Evolutionary conservation across 2,797 vertebrate species (phyloP).

Genomic region (Danio choprae): DNA sequence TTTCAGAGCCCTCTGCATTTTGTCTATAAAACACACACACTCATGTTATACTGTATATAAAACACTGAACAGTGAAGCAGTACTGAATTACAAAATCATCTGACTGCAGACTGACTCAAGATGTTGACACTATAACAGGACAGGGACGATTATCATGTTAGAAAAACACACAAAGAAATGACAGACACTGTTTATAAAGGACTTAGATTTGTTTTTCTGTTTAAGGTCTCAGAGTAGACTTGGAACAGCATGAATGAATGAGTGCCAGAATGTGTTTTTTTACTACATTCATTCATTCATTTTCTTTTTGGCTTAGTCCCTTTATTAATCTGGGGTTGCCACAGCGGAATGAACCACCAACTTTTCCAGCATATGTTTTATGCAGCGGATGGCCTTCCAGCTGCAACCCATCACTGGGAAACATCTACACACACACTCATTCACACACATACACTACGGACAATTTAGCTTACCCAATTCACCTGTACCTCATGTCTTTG

Average conservation of each 20-base stretch:
- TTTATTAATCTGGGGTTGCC: too few species aligned
- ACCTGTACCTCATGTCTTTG: too few species aligned
- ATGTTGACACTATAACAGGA: constrained; percentile 17
- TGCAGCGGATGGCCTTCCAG: too few species aligned
- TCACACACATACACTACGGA: too few species aligned
- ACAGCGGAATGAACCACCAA: too few species aligned
- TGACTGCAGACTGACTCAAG: constrained; percentile 6
- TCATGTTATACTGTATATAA: not conserved
- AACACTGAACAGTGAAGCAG: not conserved
- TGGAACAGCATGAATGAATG: not conserved
- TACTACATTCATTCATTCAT: too few species aligned
- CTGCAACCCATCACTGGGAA: too few species aligned
- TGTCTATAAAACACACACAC: constrained; percentile 76
- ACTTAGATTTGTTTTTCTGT: not conserved
- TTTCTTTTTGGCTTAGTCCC: too few species aligned
- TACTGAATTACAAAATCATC: constrained; percentile 17
- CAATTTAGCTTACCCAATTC: too few species aligned
- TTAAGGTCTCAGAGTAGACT: not conserved
- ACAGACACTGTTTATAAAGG: not conserved
- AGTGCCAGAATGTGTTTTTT: not conserved
- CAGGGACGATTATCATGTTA: not conserved
- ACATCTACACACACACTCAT: too few species aligned
- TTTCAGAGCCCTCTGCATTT: constrained; percentile 87
- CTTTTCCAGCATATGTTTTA: too few species aligned
- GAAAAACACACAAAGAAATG: not conserved